Evolutionary conservation across 2,888 invertebrate species (phyloP).

Genomic region (Coenonympha arcania): DNA sequence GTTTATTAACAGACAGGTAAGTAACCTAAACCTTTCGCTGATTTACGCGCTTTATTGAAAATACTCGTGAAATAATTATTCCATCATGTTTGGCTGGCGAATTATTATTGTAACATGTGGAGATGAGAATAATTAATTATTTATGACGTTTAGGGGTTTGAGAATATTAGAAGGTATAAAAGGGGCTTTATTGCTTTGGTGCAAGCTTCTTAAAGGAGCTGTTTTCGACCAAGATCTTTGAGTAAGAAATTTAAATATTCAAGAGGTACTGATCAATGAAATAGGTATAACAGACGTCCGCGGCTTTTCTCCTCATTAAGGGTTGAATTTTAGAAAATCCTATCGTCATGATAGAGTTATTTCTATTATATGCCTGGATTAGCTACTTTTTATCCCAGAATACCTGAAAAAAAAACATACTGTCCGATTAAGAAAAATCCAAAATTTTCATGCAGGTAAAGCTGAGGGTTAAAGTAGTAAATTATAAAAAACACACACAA

Average conservation of each 20-base stretch:
- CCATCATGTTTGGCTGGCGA: neutral
- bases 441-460: too few relatives aligned
- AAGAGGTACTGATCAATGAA: too few relatives aligned
- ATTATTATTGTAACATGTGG: neutral
- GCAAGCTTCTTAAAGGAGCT: neutral
- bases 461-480: too few relatives aligned
- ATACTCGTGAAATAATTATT: neutral
- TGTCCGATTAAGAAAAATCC: too few relatives aligned
- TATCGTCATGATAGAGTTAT: too few relatives aligned
- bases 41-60: slow-evolving; percentile 1
- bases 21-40: neutral
- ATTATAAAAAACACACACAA: neutral
- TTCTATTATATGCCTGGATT: too few relatives aligned
- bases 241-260: neutral
- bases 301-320: too few relatives aligned
- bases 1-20: neutral
- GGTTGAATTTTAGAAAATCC: too few relatives aligned
- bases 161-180: neutral
- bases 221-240: neutral
- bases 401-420: too few relatives aligned
- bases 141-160: neutral
- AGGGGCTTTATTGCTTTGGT: neutral
- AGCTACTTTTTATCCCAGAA: too few relatives aligned
- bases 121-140: slow-evolving; percentile 1
- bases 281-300: too few relatives aligned